Evolutionary conservation across 2,797 vertebrate species (phyloP), one percentile per base, ranked within the genome.

Genomic region (Molothrus aeneus): DNA sequence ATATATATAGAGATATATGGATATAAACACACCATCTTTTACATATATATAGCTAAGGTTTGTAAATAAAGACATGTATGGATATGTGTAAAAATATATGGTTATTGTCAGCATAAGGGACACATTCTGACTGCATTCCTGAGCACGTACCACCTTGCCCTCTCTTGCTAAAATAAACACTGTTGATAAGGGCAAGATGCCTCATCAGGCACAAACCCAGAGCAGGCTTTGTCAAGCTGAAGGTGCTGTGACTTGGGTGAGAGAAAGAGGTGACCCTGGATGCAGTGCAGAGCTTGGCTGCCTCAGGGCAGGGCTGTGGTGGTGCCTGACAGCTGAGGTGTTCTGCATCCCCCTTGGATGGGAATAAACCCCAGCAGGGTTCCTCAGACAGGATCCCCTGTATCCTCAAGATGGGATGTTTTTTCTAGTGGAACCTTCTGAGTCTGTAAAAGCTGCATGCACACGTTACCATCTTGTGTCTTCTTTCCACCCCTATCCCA

Each of bases 71-170:
- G 56, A 54, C 32, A 3, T 69, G 6, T 14, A 17, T 70, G 47
- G 42, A 6, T 59, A 4, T 50, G 17, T 65, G 29, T 31, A 66
- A 51, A 86, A 75, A 29, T 64, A n/a, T 0, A 40, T 11, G 40
- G 15, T 68, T 86, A 32, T 6, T 57, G 13, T 51, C 78, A 50
- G 32, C 32, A 2, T 34, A 69, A 87, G 34, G 68, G 28, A 53
- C 77, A 81, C 26, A 48, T 36, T 42, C 82, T 73, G 82, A 40
- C 65, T 54, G 61, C 86, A 84, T 94, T 95, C 86, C 93, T 74
- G n/a, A 94, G 71, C 92, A 50, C 2, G 7, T 69, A 74, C 53
- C 87, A 86, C 92, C 90, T 88, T 90, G 83, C 80, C 63, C n/a
- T 78, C 61, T 51, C 51, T 60, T 79, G 70, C 82, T 85, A 59